Base-by-base conservation (phyloP, 2,113 vertebrate species). In the Myanophis thanlyinensis region DNA sequence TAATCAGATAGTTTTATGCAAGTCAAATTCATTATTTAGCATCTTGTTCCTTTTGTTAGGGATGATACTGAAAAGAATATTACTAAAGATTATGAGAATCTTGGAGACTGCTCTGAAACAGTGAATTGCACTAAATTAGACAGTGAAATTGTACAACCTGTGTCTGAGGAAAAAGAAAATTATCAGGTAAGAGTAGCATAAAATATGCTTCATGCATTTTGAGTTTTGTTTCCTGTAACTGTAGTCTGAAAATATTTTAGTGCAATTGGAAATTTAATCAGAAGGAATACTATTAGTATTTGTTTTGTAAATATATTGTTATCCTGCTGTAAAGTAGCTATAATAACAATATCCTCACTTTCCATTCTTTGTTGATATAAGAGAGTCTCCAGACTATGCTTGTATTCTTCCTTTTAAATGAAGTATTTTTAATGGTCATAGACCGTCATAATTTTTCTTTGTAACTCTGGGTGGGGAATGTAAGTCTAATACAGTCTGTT, bases 151-250 rank as follows among this genome's bases (percentile, higher is more conserved):
- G 94, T 97, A 92, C 97, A 97, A 93, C 95, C 89, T 97, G 89
- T 96, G 95, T 97, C 95, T 95, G 97, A 97, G 94, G 96, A 97
- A 96, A 97, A 97, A 96, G 97, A 97, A 97, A 97, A 95, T 6
- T 4, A 96, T 94, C 97, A 98, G 98, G 98, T 98, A 97, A 97
- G 97, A 92, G 87, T 90, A 93, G 15, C 18, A 89, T 4, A 94
- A 20, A 27, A 9, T 59, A 87, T 93, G 35, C 25, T 86, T 94
- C 48, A 13, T 94, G 15, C 85, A 0, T 54, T 6, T 62, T 87
- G 23, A 67, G 35, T 44, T 0, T 9, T n/a, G 23, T 90, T 12
- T 90, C 15, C 13, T 90, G 9, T 44, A 52, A 4, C 9, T 92
- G 87, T 0, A 89, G 22, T 49, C n/a, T 90, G 46, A 89, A 62